These are phyloP conservation scores for Callaeas wilsoni DNA, from an alignment of 2,113 vertebrate species.

Conservation along the genomic window DNA sequence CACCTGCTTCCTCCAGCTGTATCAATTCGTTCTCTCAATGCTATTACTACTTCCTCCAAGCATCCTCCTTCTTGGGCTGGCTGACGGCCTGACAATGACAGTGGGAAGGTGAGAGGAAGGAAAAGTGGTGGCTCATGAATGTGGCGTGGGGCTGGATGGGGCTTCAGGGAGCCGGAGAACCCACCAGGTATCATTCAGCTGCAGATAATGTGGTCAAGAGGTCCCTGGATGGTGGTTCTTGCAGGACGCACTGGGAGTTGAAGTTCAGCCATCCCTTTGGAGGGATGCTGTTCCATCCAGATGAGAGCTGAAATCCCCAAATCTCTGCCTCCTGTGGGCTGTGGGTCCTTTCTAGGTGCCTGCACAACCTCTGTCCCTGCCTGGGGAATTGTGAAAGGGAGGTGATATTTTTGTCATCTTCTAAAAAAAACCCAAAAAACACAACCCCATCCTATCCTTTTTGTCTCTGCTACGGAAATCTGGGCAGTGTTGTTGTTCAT, in stretches of 20 bases:
- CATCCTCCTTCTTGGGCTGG: neutral
- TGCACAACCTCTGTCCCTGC: neutral
- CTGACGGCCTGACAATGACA: neutral
- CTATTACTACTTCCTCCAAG: neutral
- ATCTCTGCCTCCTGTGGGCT: neutral
- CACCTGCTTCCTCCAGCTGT: constrained; percentile 31
- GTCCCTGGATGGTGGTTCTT: neutral
- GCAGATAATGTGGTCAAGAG: neutral
- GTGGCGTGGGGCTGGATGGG: rapidly evolving
- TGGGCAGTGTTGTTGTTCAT: neutral
- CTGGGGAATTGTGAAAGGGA: neutral
- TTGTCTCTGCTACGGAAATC: neutral
- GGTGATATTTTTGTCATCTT: neutral
- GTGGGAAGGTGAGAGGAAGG: neutral
- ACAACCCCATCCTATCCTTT: neutral
- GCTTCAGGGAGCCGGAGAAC: neutral
- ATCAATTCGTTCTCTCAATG: neutral
- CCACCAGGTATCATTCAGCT: rapidly evolving
- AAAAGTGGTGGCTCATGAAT: rapidly evolving
- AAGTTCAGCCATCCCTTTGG: neutral
- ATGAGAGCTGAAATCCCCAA: too few relatives aligned
- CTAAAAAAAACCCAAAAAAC: neutral
- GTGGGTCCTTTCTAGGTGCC: neutral
- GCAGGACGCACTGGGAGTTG: neutral
- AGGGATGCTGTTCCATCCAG: neutral